Conservation (phyloP, 2,888 invertebrate species). For the Cephus pygmeus region DNA sequence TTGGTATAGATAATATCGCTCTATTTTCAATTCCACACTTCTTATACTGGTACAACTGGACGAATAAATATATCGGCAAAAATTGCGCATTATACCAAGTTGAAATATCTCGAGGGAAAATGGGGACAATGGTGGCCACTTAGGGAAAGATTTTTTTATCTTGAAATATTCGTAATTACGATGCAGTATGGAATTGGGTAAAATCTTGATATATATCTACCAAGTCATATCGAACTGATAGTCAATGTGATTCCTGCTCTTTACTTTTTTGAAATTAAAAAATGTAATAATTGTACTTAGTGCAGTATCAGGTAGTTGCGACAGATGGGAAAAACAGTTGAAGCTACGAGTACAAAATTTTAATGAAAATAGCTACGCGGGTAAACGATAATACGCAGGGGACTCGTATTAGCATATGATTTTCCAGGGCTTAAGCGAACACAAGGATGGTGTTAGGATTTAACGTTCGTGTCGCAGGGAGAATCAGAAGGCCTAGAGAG, state of each 20-base stretch:
- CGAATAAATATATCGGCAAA: neutral
- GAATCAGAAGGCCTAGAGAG: slow-evolving; percentile 23
- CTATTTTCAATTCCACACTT: neutral
- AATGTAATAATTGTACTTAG: neutral
- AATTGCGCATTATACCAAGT: neutral
- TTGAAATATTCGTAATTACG: too few relatives aligned
- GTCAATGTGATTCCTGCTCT: too few relatives aligned
- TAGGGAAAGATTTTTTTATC: too few relatives aligned
- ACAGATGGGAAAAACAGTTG: neutral
- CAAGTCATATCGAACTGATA: too few relatives aligned
- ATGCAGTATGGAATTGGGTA: too few relatives aligned
- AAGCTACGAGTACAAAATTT: neutral
- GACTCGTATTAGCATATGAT: slow-evolving; percentile 30
- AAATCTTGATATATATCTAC: too few relatives aligned
- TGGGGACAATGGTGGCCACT: too few relatives aligned
- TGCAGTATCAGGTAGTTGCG: neutral
- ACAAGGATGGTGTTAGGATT: slow-evolving; percentile 25
- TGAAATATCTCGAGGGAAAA: neutral
- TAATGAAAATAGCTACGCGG: slow-evolving; percentile 21
- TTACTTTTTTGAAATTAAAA: too few relatives aligned
- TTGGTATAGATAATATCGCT: slow-evolving; percentile 12
- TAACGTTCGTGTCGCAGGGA: slow-evolving; percentile 27
- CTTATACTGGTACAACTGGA: neutral
- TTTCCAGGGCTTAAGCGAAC: slow-evolving; percentile 29
- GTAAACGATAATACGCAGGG: slow-evolving; percentile 9